These are phyloP conservation scores for Cyprinodon variegatus DNA, from an alignment of 2,113 vertebrate genomes.

Conservation along the genomic window DNA sequence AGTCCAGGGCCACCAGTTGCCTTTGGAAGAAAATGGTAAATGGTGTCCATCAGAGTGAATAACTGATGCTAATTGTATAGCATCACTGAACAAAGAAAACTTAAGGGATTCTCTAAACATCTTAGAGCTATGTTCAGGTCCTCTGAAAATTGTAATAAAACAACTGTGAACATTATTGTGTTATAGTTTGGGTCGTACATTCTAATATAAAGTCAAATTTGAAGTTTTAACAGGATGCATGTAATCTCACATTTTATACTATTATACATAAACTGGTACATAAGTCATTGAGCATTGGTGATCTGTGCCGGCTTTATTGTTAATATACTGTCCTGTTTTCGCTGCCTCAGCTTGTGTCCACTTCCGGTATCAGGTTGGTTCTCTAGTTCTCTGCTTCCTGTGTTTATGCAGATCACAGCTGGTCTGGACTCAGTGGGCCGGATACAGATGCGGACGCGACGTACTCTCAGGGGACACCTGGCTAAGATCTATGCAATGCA, in stretches of 20 bases:
- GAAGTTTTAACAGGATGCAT: not conserved
- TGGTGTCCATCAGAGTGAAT: too few relatives aligned
- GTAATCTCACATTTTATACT: not conserved
- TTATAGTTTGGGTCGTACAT: not conserved
- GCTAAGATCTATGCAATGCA: constrained; percentile 99
- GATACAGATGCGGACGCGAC: constrained; percentile 96
- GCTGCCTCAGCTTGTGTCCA: constrained; percentile 16
- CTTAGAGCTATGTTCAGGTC: too few relatives aligned
- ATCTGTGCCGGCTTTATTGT: not conserved
- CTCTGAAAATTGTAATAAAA: too few relatives aligned
- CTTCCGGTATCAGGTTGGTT: constrained; percentile 4
- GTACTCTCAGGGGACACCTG: constrained; percentile 93
- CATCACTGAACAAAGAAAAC: too few relatives aligned
- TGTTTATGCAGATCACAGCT: constrained; percentile 90
- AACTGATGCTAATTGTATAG: too few relatives aligned
- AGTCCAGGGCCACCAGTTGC: too few relatives aligned
- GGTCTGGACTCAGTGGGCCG: constrained; percentile 95
- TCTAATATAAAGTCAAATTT: not conserved
- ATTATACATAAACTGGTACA: too few relatives aligned
- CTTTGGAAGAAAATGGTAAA: too few relatives aligned
- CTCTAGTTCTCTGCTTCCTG: constrained; percentile 45
- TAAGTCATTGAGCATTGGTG: too few relatives aligned
- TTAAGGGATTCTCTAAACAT: too few relatives aligned
- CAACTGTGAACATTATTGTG: too few relatives aligned
- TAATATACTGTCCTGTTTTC: not conserved